Evolutionary conservation across 2,888 invertebrate species (phyloP).

Genomic region (Agriopis leucophaearia): DNA sequence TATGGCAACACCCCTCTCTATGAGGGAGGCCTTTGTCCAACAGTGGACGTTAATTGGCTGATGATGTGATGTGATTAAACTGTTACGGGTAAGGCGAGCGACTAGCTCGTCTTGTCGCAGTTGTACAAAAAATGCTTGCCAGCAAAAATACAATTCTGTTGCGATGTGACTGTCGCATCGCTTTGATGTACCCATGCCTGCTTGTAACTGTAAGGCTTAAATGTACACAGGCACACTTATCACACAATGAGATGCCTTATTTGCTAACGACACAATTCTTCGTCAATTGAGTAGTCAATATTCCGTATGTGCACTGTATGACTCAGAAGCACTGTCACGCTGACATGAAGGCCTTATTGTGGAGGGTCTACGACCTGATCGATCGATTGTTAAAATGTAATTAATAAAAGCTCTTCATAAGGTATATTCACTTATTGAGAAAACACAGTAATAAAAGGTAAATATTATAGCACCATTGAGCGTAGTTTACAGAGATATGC

Average conservation of each 20-base stretch:
- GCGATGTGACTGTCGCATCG: neutral
- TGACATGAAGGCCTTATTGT: constrained; percentile 35
- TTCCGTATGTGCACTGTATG: constrained; percentile 26
- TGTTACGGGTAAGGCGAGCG: too few species aligned
- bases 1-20: too few species aligned
- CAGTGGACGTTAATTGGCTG: too few species aligned
- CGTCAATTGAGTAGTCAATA: constrained; percentile 19
- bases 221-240: neutral
- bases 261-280: constrained; percentile 17
- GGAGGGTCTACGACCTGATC: constrained; percentile 33
- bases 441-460: too few species aligned
- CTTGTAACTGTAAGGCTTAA: neutral
- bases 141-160: neutral
- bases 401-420: neutral
- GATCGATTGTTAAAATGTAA: neutral
- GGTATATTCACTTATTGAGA: neutral
- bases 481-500: too few species aligned
- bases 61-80: too few species aligned
- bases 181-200: neutral
- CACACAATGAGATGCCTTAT: constrained; percentile 25
- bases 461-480: too few species aligned
- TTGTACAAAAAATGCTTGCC: neutral
- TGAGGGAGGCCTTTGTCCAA: too few species aligned
- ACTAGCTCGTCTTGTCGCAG: too few species aligned
- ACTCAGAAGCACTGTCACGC: constrained; percentile 32